Base-by-base conservation (phyloP, 2,113 vertebrate genomes). In the Bombycilla garrulus region DNA sequence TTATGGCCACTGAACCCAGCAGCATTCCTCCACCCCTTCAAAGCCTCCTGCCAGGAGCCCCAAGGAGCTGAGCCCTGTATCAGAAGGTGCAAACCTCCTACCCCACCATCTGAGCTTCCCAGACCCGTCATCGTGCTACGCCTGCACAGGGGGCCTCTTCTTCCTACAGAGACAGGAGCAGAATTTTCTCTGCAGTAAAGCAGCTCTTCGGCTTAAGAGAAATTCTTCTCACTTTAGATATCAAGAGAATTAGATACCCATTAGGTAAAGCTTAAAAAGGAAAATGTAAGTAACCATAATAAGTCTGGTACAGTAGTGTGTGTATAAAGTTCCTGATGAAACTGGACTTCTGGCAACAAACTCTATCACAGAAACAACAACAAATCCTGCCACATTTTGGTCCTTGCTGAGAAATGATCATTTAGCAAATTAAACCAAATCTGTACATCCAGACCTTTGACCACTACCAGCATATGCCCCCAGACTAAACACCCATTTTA, bases 91-190 rank as follows among this genome's bases (percentile, higher is more conserved):
- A 11, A 79, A n/a, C 11, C 38, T 79, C 61, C 81, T 35, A 69
- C 33, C 22, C 62, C 14, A 3, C 38, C 65, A 54, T 47, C 79
- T 56, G 70, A 88, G 66, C 58, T 71, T 74, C 48, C 47, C 29
- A 51, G 3, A 3, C 26, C 48, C 67, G 69, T 12, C 62, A 40
- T 29, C 2, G 3, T 0, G 0, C 42, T 61, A 73, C 0, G 0
- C 9, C 40, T 79, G 61, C 9, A 4, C 19, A 38, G 25, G 26
- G 20, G 60, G 50, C 23, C 56, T 53, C 64, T 33, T 80, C 60
- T 69, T 72, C 47, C 67, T 70, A 4, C 40, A 35, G 61, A 62
- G 17, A n/a, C 33, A 74, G 19, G 1, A 64, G 21, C 17, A 48
- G 33, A 40, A 82, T 76, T 62, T 85, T 28, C 51, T 40, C 74